phyloP scores from a whole-genome alignment of 2,113 vertebrate genomes.

The Engystomops pustulosus region DNA sequence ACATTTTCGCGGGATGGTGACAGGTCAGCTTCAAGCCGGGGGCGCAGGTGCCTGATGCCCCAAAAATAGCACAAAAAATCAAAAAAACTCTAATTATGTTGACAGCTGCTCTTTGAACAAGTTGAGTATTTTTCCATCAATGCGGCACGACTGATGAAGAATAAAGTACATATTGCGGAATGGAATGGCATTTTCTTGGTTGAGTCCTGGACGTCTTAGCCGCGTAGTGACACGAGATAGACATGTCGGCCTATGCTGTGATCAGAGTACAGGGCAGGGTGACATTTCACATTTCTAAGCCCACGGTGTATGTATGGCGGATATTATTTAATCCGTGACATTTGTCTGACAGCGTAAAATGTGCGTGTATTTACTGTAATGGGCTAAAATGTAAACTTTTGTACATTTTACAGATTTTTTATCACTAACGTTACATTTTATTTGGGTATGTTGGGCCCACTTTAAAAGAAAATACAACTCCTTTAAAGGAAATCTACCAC shows the following conservation, averaged over 20 bases:
- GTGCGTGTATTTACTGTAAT: not conserved
- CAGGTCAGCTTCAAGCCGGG: too few relatives aligned
- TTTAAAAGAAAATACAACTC: too few relatives aligned
- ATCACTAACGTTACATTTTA: not conserved
- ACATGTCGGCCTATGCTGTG: not conserved
- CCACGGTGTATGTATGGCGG: not conserved
- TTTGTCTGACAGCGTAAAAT: conserved; percentile 9
- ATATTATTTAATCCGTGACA: not conserved
- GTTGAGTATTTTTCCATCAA: not conserved
- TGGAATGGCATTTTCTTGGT: not conserved
- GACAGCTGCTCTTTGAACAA: too few relatives aligned
- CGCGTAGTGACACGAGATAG: not conserved
- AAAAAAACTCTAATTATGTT: too few relatives aligned
- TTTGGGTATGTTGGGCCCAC: too few relatives aligned
- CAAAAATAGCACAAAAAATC: not conserved
- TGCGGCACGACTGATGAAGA: too few relatives aligned
- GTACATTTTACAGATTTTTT: not conserved
- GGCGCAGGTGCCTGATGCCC: too few relatives aligned
- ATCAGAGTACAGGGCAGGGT: not conserved
- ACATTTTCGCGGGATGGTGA: too few relatives aligned
- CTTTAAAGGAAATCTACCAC: too few relatives aligned
- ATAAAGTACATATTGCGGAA: not conserved
- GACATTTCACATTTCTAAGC: conserved; percentile 18
- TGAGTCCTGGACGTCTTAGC: not conserved
- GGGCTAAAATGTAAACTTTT: not conserved